Percentiles rank a stretch among this genome's conserved stretches.
These are phyloP conservation scores for Drosophila grimshawi DNA, from an alignment of 1,140 invertebrate genomes.

Conservation along the genomic window DNA sequence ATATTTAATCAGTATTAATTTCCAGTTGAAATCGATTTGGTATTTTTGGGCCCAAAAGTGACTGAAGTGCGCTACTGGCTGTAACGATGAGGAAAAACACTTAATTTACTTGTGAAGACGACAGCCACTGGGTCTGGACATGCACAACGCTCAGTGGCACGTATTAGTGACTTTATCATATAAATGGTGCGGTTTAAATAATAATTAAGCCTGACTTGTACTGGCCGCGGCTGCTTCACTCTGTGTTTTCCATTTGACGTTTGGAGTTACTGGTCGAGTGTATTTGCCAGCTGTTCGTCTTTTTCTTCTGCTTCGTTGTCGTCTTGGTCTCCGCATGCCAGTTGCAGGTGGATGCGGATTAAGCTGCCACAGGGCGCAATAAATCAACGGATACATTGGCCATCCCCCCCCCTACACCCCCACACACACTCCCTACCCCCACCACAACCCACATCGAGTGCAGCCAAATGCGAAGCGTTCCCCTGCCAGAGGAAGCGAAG, in stretches of 20 bases:
- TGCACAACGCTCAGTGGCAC: slow-evolving; percentile 77
- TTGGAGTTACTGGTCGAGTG: slow-evolving; percentile 33
- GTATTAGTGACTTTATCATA: slow-evolving; percentile 79
- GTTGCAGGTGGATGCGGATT: slow-evolving; percentile 50
- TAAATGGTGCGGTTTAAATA: slow-evolving; percentile 81
- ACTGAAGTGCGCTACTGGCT: slow-evolving; percentile 16
- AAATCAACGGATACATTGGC: slow-evolving; percentile 72
- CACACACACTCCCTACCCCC: no score
- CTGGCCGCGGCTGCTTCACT: background rate
- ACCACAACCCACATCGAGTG: slow-evolving; percentile 21
- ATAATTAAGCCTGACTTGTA: slow-evolving; percentile 64
- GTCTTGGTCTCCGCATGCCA: slow-evolving; percentile 2
- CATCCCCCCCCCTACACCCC: slow-evolving; percentile 5
- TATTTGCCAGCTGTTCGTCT: slow-evolving; percentile 36
- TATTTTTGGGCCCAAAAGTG: background rate
- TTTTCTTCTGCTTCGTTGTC: no score
- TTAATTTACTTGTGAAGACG: slow-evolving; percentile 36
- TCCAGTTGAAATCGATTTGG: background rate
- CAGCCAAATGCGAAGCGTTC: slow-evolving; percentile 63
- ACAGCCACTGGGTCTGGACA: slow-evolving; percentile 42
- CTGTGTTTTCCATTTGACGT: slow-evolving; percentile 7
- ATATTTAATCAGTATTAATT: no score
- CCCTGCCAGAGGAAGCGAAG: slow-evolving; percentile 20
- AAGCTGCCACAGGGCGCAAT: slow-evolving; percentile 44
- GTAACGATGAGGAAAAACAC: slow-evolving; percentile 23